Conservation (phyloP, 1,140 invertebrate genomes). For the Penaeus chinensis region DNA sequence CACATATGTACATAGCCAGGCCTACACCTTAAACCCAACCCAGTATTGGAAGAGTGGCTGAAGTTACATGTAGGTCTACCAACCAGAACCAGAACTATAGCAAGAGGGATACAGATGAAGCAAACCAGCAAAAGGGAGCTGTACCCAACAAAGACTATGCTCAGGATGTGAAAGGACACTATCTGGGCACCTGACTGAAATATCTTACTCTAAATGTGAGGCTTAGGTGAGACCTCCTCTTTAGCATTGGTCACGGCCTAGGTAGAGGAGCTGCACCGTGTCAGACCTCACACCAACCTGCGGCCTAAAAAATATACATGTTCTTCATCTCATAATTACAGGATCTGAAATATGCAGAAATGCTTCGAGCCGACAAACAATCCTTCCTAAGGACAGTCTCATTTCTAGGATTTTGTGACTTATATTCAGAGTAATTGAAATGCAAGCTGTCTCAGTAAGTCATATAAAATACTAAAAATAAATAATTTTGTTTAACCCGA, state of each 20-base stretch:
- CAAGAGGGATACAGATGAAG: too few species aligned
- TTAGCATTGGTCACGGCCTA: conserved; percentile 49
- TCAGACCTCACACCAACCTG: conserved; percentile 45
- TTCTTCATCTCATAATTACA: conserved; percentile 10
- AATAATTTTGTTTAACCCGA: background rate
- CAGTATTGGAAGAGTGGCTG: too few species aligned
- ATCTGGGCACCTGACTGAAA: conserved; percentile 20
- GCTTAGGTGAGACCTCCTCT: conserved; percentile 36
- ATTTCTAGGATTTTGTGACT: too few species aligned
- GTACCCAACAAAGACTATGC: conserved; percentile 27
- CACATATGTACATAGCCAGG: too few species aligned
- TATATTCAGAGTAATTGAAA: too few species aligned
- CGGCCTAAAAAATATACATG: conserved; percentile 43
- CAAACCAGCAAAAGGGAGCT: background rate
- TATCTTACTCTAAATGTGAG: conserved; percentile 49
- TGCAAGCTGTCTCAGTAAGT: background rate
- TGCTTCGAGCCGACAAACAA: too few species aligned
- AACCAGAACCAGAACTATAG: too few species aligned
- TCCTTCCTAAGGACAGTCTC: too few species aligned
- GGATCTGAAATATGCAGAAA: conserved; percentile 5
- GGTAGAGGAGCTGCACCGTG: conserved; percentile 54
- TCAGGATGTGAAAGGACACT: conserved; percentile 25
- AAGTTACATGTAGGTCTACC: too few species aligned
- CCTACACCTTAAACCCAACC: too few species aligned
- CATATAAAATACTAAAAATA: background rate